Evolutionary conservation across 2,113 vertebrate genomes (phyloP), one percentile per base, ranked within the genome.

Genomic region (Pollachius pollachius): DNA sequence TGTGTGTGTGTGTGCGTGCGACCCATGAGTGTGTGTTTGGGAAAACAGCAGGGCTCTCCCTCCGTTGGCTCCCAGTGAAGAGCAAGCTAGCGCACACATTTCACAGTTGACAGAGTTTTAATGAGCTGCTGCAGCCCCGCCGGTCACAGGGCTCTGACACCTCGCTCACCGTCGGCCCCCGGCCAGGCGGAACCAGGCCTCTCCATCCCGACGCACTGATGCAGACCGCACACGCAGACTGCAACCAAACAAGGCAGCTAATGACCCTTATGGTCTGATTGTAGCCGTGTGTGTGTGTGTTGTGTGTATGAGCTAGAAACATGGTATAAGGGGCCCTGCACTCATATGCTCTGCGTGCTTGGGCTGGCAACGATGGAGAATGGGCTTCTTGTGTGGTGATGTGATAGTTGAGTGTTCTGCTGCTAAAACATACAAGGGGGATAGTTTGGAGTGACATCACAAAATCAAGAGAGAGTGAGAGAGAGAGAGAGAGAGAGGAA

Each of bases 81-180:
- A 80, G 76, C 3, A 21, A 79, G 72, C 73, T 52, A 66, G 68
- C 27, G 64, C 70, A 64, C 76, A 78, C 62, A 83, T 90, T 90
- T 90, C 84, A 88, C 90, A 86, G 79, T 84, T 84, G 79, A 84
- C 69, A 71, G 74, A n/a, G 68, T 75, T 89, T 81, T 89, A 87
- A 89, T 84, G 78, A 84, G 85, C 70, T 76, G 71, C 71, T 75
- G 85, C 76, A 82, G 80, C 73, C 73, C 77, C 73, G 84, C 88
- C 83, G 78, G 81, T 87, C 84, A 87, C 23, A 5, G 56, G 80
- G 72, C 41, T 18, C 72, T 75, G 60, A 58, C 78, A 84, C 68
- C 82, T 76, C 76, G 67, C 58, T 12, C n/a, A 21, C 12, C 56
- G 67, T 67, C 76, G 74, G 67, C 60, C 11, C 18, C 30, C 12